Conservation (phyloP, 2,113 vertebrate species). For the Solenodon paradoxus region DNA sequence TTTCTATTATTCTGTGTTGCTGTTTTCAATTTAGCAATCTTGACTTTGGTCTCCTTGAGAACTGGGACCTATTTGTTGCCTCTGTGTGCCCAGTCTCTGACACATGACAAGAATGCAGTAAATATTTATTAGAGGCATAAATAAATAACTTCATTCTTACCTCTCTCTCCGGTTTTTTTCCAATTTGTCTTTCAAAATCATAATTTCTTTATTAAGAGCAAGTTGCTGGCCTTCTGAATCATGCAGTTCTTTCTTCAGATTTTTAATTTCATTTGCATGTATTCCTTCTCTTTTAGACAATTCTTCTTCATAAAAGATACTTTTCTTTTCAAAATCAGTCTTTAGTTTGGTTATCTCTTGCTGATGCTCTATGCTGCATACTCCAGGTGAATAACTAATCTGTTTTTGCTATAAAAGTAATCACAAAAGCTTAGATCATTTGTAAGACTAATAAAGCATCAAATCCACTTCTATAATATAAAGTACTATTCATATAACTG, state of each 20-base stretch:
- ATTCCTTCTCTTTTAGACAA: slow-evolving; percentile 90
- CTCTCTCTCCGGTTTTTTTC: slow-evolving; percentile 96
- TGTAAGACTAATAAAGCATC: slow-evolving; percentile 40
- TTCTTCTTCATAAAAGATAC: slow-evolving; percentile 93
- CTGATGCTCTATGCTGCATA: slow-evolving; percentile 89
- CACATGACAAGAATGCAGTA: not conserved
- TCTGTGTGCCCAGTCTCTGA: not conserved
- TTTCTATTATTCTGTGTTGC: not conserved
- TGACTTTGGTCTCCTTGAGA: not conserved
- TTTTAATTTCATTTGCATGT: slow-evolving; percentile 92
- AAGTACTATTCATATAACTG: slow-evolving; percentile 10
- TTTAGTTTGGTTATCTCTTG: slow-evolving; percentile 94
- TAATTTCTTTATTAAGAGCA: slow-evolving; percentile 95
- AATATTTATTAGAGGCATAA: not conserved
- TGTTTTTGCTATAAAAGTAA: slow-evolving; percentile 88
- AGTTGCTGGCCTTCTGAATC: slow-evolving; percentile 96
- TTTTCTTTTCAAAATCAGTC: slow-evolving; percentile 95
- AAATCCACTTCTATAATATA: slow-evolving; percentile 32
- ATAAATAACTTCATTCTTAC: slow-evolving; percentile 88
- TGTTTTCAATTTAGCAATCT: not conserved
- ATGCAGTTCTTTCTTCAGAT: slow-evolving; percentile 93
- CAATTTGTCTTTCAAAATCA: slow-evolving; percentile 97
- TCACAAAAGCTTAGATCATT: slow-evolving; percentile 63
- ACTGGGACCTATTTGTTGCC: not conserved
- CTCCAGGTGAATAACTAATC: slow-evolving; percentile 87